Conservation (phyloP, 2,888 invertebrate species). For the Torymus texanus region DNA sequence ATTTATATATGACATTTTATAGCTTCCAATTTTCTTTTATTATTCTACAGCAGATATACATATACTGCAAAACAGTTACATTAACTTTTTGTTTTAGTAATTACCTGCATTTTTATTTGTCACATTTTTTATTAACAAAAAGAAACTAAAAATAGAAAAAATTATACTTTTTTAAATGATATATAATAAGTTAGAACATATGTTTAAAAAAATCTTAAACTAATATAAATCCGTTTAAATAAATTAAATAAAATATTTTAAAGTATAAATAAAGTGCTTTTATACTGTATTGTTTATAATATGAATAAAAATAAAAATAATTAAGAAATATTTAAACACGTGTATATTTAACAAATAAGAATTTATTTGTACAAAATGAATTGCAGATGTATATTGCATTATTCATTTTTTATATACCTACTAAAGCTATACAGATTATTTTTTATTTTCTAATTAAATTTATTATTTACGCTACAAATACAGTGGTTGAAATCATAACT, state of each 20-base stretch:
- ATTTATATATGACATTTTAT: conserved; percentile 14
- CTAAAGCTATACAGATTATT: conserved; percentile 37
- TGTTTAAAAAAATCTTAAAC: conserved; percentile 7
- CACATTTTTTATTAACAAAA: conserved; percentile 35
- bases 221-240: conserved; percentile 1
- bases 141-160: conserved; percentile 7
- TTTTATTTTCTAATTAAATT: background rate
- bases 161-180: conserved; percentile 26
- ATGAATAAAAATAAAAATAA: conserved; percentile 11
- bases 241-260: conserved; percentile 3
- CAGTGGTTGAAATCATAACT: background rate
- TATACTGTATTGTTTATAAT: conserved; percentile 5
- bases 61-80: background rate
- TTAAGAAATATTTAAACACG: conserved; percentile 14
- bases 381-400: background rate
- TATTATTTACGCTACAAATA: background rate
- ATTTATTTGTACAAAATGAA: conserved; percentile 43
- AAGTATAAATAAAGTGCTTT: conserved; percentile 12
- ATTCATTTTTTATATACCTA: conserved; percentile 31
- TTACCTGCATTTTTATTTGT: conserved; percentile 19
- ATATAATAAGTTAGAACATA: conserved; percentile 15
- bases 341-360: conserved; percentile 14
- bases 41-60: conserved; percentile 9
- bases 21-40: conserved; percentile 19
- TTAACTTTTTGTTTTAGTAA: conserved; percentile 3